These are phyloP conservation scores for Argya squamiceps DNA, from an alignment of 2,797 vertebrate genomes.

Conservation along the genomic window DNA sequence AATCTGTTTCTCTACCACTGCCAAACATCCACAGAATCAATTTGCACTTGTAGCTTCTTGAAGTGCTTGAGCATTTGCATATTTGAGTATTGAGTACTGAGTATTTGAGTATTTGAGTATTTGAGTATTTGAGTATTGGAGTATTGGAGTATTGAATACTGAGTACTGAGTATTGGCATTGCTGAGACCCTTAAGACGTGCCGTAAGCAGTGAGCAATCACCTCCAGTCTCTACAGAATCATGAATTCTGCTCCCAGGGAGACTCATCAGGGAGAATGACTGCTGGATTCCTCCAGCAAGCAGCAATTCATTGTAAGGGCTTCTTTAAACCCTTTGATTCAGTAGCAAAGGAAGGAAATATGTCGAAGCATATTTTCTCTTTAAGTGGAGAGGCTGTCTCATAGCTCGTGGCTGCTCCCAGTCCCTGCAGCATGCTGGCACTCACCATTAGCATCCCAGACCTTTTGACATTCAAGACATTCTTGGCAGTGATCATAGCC, in stretches of 20 bases:
- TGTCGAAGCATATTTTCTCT: neutral
- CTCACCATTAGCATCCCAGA: neutral
- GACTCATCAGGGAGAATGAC: neutral
- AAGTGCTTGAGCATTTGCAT: neutral
- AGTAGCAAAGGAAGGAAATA: neutral
- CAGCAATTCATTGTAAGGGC: neutral
- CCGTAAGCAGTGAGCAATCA: neutral
- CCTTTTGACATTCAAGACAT: neutral
- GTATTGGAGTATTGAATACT: too few relatives aligned
- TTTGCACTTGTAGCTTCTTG: neutral
- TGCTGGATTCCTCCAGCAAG: neutral
- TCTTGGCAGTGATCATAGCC: neutral
- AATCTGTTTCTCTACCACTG: neutral
- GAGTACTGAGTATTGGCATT: neutral
- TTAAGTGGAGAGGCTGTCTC: neutral
- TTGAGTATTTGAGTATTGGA: too few relatives aligned
- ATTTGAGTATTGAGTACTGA: too few relatives aligned
- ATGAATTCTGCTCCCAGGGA: neutral
- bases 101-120: neutral
- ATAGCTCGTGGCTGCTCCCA: neutral
- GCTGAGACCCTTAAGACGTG: rapidly evolving
- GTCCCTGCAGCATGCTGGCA: neutral
- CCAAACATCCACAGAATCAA: neutral
- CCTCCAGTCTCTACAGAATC: neutral
- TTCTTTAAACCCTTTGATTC: neutral